A percentile compares a stretch with the other conserved stretches of the same genome.
phyloP scores from a whole-genome alignment of 2,113 vertebrate species.

The Takifugu flavidus region DNA sequence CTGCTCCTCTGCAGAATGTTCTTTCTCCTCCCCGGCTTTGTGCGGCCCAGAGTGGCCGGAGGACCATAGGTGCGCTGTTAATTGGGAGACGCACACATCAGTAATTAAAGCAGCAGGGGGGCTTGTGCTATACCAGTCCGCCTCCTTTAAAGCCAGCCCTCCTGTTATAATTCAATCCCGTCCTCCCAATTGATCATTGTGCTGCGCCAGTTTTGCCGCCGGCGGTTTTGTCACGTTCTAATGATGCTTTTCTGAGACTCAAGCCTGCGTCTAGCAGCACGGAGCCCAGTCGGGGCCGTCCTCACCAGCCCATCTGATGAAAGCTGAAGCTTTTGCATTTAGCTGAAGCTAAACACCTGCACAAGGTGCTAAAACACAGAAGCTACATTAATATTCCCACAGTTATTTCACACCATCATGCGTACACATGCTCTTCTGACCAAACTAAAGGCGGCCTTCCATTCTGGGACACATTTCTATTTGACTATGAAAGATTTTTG shows the following conservation, averaged over 20 bases:
- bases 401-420: too few relatives aligned
- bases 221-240: conserved; percentile 81
- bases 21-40: conserved; percentile 72
- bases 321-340: too few relatives aligned
- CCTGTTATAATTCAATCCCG: conserved; percentile 61
- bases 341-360: too few relatives aligned
- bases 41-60: conserved; percentile 59
- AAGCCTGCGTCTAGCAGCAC: conserved; percentile 48
- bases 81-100: conserved; percentile 74
- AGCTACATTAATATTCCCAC: too few relatives aligned
- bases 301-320: conserved; percentile 51
- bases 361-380: too few relatives aligned
- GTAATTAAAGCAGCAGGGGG: conserved; percentile 82
- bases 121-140: conserved; percentile 63
- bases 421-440: too few relatives aligned
- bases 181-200: conserved; percentile 77
- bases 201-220: conserved; percentile 71
- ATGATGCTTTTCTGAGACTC: conserved; percentile 69
- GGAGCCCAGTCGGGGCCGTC: conserved; percentile 64
- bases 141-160: conserved; percentile 48
- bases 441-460: too few relatives aligned
- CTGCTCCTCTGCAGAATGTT: conserved; percentile 45
- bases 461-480: too few relatives aligned
- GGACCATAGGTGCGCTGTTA: conserved; percentile 72
- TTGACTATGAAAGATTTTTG: too few relatives aligned